phyloP scores from a whole-genome alignment of 2,113 vertebrate species.

The Melanostigma gelatinosum region DNA sequence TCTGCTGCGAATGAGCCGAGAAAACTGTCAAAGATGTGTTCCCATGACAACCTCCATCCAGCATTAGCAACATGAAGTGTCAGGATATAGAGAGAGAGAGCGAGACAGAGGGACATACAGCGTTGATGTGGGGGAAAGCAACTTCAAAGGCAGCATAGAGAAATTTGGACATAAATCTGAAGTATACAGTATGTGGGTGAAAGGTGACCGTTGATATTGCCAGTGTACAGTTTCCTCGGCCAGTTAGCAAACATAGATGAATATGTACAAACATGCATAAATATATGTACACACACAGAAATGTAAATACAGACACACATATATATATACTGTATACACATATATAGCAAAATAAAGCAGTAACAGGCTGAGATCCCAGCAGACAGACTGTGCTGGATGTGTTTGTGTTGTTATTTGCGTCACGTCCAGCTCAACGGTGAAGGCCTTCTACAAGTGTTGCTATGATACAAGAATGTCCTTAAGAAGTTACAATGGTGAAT shows the following conservation, averaged over 20 bases:
- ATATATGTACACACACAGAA: background rate
- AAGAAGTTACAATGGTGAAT: background rate
- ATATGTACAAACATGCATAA: no score
- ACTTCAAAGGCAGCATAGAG: constrained; percentile 12
- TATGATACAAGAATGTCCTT: constrained; percentile 2
- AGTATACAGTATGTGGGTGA: background rate
- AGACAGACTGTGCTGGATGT: background rate
- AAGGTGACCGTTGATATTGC: background rate
- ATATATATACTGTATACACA: background rate
- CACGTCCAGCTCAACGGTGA: constrained; percentile 18
- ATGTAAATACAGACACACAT: background rate
- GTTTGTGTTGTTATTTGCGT: constrained; percentile 31
- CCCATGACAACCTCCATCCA: constrained; percentile 72
- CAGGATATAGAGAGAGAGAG: constrained; percentile 7
- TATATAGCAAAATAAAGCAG: constrained; percentile 7
- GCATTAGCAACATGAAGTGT: constrained; percentile 45
- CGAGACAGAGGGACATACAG: background rate
- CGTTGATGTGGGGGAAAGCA: constrained; percentile 24
- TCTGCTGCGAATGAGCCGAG: constrained; percentile 19
- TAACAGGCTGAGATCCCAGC: constrained; percentile 1
- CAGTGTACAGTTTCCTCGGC: background rate
- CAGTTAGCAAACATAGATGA: background rate
- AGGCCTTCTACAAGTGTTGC: constrained; percentile 25
- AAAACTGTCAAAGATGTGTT: constrained; percentile 70
- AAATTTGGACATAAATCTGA: constrained; percentile 28